Conservation (phyloP, 2,888 invertebrate genomes). For the Drosophila greeni region DNA sequence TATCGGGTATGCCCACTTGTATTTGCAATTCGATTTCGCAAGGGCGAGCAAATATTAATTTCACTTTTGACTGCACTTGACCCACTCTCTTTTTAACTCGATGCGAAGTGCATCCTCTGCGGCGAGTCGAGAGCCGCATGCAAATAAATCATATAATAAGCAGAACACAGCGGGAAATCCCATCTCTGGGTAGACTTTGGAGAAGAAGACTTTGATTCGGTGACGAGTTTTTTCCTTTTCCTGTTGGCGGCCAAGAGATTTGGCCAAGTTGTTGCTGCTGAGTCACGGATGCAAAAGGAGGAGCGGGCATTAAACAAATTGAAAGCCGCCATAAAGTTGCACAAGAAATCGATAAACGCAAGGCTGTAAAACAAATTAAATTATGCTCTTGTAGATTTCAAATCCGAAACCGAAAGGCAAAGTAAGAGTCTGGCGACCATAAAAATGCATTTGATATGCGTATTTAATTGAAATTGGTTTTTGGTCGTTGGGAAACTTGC, state of each 20-base stretch:
- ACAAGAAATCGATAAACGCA: conserved; percentile 49
- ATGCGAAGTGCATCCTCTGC: conserved; percentile 44
- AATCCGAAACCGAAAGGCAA: conserved; percentile 46
- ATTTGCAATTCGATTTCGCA: conserved; percentile 12
- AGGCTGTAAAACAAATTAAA: conserved; percentile 62
- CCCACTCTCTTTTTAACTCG: conserved; percentile 63
- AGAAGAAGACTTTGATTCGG: conserved; percentile 39
- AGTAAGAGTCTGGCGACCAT: conserved; percentile 57
- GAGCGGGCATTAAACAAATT: conserved; percentile 46
- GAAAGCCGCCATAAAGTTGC: conserved; percentile 57
- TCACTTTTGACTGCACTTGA: conserved; percentile 74
- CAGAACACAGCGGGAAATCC: conserved; percentile 64
- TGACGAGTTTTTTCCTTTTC: conserved; percentile 36
- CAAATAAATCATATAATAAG: conserved; percentile 70
- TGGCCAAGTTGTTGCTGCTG: conserved; percentile 40
- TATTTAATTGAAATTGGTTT: conserved; percentile 61
- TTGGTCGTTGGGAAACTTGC: conserved; percentile 29
- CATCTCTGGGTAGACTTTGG: conserved; percentile 28
- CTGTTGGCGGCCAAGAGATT: conserved; percentile 9
- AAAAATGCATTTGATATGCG: conserved; percentile 53
- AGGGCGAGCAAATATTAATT: conserved; percentile 63
- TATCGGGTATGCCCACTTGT: conserved; percentile 4
- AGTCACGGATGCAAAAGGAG: conserved; percentile 47
- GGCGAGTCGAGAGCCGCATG: conserved; percentile 19
- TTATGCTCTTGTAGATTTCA: conserved; percentile 47